Conservation (phyloP, 2,113 vertebrate genomes). For the Oxyruncus cristatus region DNA sequence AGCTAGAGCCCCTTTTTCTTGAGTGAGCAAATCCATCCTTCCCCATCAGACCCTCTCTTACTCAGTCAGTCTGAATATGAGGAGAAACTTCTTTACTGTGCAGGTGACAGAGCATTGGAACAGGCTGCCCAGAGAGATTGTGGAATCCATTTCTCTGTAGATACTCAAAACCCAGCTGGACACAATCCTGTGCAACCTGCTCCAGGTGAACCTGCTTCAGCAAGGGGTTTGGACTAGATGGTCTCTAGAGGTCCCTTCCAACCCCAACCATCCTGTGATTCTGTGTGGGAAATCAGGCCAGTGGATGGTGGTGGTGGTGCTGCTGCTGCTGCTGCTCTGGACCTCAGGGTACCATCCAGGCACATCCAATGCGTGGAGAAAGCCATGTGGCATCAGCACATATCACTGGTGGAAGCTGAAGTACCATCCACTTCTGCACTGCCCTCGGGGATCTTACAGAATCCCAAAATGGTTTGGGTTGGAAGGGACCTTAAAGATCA, state of each 20-base stretch:
- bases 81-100: neutral
- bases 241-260: neutral
- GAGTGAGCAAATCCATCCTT: neutral
- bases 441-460: neutral
- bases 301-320: neutral
- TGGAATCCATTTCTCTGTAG: neutral
- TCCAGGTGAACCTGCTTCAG: neutral
- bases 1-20: neutral
- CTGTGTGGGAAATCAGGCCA: neutral
- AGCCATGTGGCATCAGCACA: neutral
- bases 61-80: neutral
- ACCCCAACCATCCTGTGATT: neutral
- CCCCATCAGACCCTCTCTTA: accelerated
- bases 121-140: neutral
- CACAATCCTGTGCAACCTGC: neutral
- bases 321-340: neutral
- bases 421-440: neutral
- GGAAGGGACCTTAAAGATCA: neutral
- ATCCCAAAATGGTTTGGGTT: neutral
- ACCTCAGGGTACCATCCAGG: neutral
- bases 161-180: neutral
- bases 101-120: neutral
- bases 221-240: neutral
- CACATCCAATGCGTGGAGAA: accelerated
- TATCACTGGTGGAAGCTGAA: neutral